Base-by-base conservation (phyloP, 64 coral and sea anemone species). In the Porites australiensis region DNA sequence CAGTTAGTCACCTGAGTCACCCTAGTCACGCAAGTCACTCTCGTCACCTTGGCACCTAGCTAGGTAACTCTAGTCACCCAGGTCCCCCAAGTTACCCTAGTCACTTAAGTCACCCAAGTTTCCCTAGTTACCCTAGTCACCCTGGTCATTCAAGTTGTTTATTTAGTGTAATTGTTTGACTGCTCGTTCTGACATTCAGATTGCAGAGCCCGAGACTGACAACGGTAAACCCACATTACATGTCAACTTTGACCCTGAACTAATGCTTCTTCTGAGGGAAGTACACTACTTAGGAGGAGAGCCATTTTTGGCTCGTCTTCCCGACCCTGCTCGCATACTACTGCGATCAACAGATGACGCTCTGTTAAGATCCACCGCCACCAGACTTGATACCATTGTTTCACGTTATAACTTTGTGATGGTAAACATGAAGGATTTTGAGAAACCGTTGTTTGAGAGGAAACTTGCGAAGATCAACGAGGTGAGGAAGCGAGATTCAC, bases 391-490 rank as follows among this genome's bases (percentile, higher is more conserved):
- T 20, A 96, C 98, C 19, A 99, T 99, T 45, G 98, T 94, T 4
- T 94, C 94, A 2, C 91, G 94, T 16, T 99, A 99, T 85, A 99
- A 99, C 58, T 86, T 82, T 72, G 96, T 99, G 49, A 96, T 94
- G 57, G 44, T 70, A 60, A 96, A 83, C 54, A 96, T 99, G 68
- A 87, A 96, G 66, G 88, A 93, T 8, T 94, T 82, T 67, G 98
- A 99, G 71, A 54, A 72, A 52, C 91, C 94, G 47, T 86, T 99
- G 63, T 99, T 99, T 89, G 94, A 99, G 84, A 93, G 91, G 73
- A 99, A 99, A 75, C 88, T 99, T 69, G 75, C 88, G 3, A 96
- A 95, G 64, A 99, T 99, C 86, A 88, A 99, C 10, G 94, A 99
- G 94, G 98, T 99, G 69, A 21, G 83, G 83, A 9, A 20, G 2